Base-by-base conservation (phyloP, 2,888 invertebrate genomes). In the Diogma glabrata region DNA sequence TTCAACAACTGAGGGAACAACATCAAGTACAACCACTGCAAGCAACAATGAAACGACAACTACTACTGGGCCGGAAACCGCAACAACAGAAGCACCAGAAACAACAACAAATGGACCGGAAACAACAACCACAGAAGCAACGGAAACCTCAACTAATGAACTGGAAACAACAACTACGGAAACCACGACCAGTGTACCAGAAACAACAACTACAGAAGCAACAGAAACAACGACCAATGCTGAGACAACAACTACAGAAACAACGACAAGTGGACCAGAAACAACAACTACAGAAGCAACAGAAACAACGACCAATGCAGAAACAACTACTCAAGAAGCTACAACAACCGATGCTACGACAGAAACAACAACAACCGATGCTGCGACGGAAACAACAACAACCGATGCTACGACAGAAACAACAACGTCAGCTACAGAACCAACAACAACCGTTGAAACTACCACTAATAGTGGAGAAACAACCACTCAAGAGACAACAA, bases 361-460 rank as follows among this genome's bases (percentile, higher is more conserved):
- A 55, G 28, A 52, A 48, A 52, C 59, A 56, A 50, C 59, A 14
- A 58, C 61, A 20, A 61, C 62, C 22, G 58, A 60, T 19, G 57
- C 60, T 54, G 55, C 62, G 23, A 61, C 61, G 47, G 64, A 64
- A 7, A 62, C 60, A 19, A 59, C 65, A 26, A 64, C 65, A 7
- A 56, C 61, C 4, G 54, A 63, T 0, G 54, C 63, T 0, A 63
- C 63, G 49, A 58, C 62, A 53, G 56, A 58, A 56, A 50, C 57
- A 10, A 54, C 58, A 23, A 61, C 61, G 14, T 59, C 61, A 54
- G 56, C 62, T 24, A 61, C 61, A 47, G 64, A 64, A 7, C 61
- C 60, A 22, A 59, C 65, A 24, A 65, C 65, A 6, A 57, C 33
- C 4, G 22, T 7, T 30, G 16, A 28, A 16, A 50, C 43, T 10